A percentile compares a stretch with the other conserved stretches of the same genome.
These are phyloP conservation scores for Haliclona indistincta DNA, from an alignment of 37 sponge, comb jelly and placozoan species.

Conservation along the genomic window DNA sequence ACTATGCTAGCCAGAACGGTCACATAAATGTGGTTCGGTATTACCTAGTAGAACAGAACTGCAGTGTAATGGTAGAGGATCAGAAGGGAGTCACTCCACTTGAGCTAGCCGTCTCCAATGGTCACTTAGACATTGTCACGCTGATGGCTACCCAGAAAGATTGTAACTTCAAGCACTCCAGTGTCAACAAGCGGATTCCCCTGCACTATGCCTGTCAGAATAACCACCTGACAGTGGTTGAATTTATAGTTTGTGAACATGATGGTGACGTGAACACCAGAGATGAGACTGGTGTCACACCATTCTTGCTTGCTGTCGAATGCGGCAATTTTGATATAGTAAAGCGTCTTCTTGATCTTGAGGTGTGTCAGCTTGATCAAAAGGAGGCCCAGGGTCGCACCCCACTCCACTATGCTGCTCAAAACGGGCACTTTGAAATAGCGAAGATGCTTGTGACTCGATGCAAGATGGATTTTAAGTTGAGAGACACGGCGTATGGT, in stretches of 20 bases:
- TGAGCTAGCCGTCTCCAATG: background rate
- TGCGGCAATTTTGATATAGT: constrained; percentile 42
- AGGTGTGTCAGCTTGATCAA: background rate
- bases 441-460: constrained; percentile 23
- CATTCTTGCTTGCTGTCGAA: constrained; percentile 38
- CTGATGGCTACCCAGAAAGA: constrained; percentile 9
- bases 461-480: constrained; percentile 5
- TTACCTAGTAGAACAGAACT: background rate
- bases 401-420: constrained; percentile 36
- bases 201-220: constrained; percentile 11
- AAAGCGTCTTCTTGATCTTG: constrained; percentile 17
- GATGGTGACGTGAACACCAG: background rate
- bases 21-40: constrained; percentile 10
- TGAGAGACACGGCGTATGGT: constrained; percentile 7
- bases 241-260: constrained; percentile 15
- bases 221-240: constrained; percentile 28
- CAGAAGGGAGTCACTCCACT: background rate
- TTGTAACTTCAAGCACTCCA: background rate
- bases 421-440: constrained; percentile 48
- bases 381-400: constrained; percentile 40
- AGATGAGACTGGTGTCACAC: constrained; percentile 24
- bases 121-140: constrained; percentile 22
- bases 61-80: background rate
- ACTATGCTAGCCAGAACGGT: constrained; percentile 26
- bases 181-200: background rate